Conservation (phyloP, 2,113 vertebrate species). For the Epinephelus lanceolatus region DNA sequence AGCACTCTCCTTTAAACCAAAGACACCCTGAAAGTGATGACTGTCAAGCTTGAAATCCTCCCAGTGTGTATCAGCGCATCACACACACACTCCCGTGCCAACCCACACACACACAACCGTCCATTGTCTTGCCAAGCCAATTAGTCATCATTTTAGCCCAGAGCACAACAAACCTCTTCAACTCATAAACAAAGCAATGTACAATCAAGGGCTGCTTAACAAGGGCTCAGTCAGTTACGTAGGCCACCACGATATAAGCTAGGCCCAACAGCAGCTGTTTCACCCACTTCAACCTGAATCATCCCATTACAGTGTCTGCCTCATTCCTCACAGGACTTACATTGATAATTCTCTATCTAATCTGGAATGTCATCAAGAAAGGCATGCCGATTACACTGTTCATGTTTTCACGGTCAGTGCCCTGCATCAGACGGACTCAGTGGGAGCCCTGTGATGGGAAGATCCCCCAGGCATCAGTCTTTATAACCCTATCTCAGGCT, state of each 20-base stretch:
- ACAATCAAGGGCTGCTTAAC: slow-evolving; percentile 33
- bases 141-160: slow-evolving; percentile 53
- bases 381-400: neutral
- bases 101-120: slow-evolving; percentile 29
- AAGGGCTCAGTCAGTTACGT: slow-evolving; percentile 37
- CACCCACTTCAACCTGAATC: slow-evolving; percentile 26
- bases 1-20: neutral
- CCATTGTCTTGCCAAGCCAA: slow-evolving; percentile 61
- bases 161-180: slow-evolving; percentile 68
- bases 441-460: slow-evolving; percentile 25
- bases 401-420: neutral
- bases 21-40: neutral
- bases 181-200: slow-evolving; percentile 48
- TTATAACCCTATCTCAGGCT: slow-evolving; percentile 32
- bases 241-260: neutral
- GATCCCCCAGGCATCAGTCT: slow-evolving; percentile 25
- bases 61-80: neutral
- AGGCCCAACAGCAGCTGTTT: slow-evolving; percentile 9
- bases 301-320: neutral
- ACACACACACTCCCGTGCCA: slow-evolving; percentile 1
- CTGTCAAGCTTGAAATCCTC: neutral
- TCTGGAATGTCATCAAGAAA: neutral
- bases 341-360: neutral
- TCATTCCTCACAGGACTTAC: neutral
- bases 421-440: neutral